These are phyloP conservation scores for Megaleporinus macrocephalus DNA, from an alignment of 2,113 vertebrate species.

Conservation along the genomic window DNA sequence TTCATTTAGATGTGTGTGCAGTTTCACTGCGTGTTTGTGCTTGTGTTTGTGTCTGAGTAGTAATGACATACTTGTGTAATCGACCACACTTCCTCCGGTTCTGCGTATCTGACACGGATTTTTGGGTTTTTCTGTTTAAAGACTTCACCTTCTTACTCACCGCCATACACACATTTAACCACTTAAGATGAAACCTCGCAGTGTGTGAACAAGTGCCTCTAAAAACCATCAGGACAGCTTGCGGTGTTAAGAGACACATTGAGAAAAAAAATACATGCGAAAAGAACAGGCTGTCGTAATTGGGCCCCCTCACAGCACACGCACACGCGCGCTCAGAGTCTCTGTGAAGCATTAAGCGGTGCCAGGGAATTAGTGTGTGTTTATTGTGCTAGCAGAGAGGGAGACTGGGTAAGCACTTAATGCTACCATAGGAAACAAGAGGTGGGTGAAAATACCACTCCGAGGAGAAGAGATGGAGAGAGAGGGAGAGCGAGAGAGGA, in stretches of 20 bases:
- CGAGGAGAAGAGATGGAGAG: background rate
- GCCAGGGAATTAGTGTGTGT: conserved; percentile 61
- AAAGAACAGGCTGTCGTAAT: conserved; percentile 31
- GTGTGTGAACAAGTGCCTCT: background rate
- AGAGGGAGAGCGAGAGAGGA: background rate
- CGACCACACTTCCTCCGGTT: background rate
- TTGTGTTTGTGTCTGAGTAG: conserved; percentile 7
- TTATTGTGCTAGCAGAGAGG: conserved; percentile 60
- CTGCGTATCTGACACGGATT: background rate
- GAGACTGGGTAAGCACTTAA: conserved; percentile 54
- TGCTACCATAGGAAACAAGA: conserved; percentile 56
- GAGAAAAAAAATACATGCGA: background rate
- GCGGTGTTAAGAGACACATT: background rate
- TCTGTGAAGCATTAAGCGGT: conserved; percentile 57
- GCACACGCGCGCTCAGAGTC: conserved; percentile 18
- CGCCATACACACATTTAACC: background rate
- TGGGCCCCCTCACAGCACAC: conserved; percentile 19
- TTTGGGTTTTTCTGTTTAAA: background rate
- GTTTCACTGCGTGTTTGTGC: conserved; percentile 6
- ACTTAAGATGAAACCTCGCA: background rate
- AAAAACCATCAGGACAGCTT: background rate
- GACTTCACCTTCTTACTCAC: background rate
- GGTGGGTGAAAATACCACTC: conserved; percentile 43
- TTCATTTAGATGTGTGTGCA: background rate
- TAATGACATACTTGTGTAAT: conserved; percentile 23